Percentiles rank a stretch among this genome's conserved stretches.
Evolutionary conservation across 1,140 invertebrate genomes (phyloP).

Genomic region (Hyles vespertilio): DNA sequence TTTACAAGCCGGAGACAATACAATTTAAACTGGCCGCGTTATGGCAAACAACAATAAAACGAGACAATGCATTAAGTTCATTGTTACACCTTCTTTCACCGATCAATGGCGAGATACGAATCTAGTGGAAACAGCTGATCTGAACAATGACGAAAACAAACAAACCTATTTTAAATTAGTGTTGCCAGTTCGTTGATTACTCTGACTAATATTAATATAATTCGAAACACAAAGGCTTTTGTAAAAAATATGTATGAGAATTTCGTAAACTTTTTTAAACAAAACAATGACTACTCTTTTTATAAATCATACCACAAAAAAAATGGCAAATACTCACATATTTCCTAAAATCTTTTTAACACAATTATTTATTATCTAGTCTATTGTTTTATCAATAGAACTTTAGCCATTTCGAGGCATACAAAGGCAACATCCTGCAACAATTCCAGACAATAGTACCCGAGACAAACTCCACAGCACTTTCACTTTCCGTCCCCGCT

Average conservation of each 20-base stretch:
- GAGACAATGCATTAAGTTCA: constrained; percentile 50
- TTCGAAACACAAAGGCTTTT: not conserved
- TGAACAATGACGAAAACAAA: constrained; percentile 61
- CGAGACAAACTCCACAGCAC: not conserved
- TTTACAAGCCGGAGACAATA: constrained; percentile 19
- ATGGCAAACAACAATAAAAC: constrained; percentile 32
- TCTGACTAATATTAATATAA: too few species aligned
- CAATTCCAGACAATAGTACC: too few species aligned
- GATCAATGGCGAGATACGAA: constrained; percentile 49
- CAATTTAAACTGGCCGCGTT: constrained; percentile 24
- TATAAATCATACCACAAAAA: too few species aligned
- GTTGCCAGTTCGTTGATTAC: constrained; percentile 4
- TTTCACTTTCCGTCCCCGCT: constrained; percentile 3
- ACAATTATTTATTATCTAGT: too few species aligned
- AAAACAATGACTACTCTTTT: too few species aligned
- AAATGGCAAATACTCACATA: too few species aligned
- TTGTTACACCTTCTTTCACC: constrained; percentile 47
- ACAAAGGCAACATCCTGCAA: too few species aligned
- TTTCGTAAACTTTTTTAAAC: too few species aligned
- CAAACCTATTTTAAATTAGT: constrained; percentile 38
- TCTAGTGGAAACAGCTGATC: constrained; percentile 59
- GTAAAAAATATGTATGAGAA: not conserved
- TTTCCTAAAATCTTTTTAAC: too few species aligned
- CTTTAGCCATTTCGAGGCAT: too few species aligned
- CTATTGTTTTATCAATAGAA: too few species aligned